Percentiles rank a stretch among this genome's conserved stretches.
Conservation (phyloP, 2,797 vertebrate species). For the Benthosema pterotum region DNA sequence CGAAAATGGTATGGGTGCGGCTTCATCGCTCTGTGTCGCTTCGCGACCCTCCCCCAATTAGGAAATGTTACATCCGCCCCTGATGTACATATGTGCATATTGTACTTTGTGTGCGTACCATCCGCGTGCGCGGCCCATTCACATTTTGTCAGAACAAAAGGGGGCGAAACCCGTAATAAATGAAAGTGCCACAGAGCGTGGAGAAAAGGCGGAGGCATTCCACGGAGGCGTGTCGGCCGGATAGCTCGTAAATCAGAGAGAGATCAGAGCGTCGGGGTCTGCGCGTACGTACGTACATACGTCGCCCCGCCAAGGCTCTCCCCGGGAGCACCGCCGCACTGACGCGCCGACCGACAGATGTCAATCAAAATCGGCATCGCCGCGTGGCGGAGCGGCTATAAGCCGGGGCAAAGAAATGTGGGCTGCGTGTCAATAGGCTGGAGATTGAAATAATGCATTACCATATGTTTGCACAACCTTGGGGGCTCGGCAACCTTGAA, state of each 20-base stretch:
- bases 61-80: too few species aligned
- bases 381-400: slow-evolving; percentile 26
- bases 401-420: slow-evolving; percentile 23
- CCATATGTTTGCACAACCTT: slow-evolving; percentile 70
- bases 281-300: too few species aligned
- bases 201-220: slow-evolving; percentile 3
- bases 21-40: too few species aligned
- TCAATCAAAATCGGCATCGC: slow-evolving; percentile 54
- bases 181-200: background rate
- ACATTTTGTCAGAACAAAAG: background rate
- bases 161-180: slow-evolving; percentile 11
- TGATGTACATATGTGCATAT: too few species aligned
- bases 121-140: too few species aligned
- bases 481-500: slow-evolving; percentile 62
- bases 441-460: slow-evolving; percentile 58
- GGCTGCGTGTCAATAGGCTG: slow-evolving; percentile 54
- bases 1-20: too few species aligned
- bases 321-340: too few species aligned
- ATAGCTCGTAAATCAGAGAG: slow-evolving; percentile 4
- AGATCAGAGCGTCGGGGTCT: slow-evolving; percentile 30
- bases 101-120: too few species aligned
- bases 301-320: too few species aligned
- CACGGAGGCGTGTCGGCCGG: background rate
- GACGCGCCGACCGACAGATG: slow-evolving; percentile 48
- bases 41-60: too few species aligned